Evolutionary conservation across 2,113 vertebrate genomes (phyloP).

Genomic region (Crotalus viridis): DNA sequence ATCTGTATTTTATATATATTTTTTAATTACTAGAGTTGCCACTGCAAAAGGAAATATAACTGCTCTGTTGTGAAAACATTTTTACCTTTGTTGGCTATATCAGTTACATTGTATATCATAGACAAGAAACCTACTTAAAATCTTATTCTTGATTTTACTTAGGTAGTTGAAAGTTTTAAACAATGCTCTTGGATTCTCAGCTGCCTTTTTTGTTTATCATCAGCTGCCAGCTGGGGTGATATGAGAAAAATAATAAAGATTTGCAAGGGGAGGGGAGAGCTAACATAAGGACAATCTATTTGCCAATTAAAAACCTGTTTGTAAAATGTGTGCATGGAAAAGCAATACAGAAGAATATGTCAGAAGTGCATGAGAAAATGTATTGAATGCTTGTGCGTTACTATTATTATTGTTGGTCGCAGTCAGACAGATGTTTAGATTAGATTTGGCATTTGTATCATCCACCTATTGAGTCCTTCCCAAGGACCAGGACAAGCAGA

Average conservation of each 20-base stretch:
- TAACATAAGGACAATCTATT: background rate
- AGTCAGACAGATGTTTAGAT: background rate
- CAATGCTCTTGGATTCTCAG: background rate
- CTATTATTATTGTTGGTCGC: background rate
- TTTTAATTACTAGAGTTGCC: background rate
- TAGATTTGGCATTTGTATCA: background rate
- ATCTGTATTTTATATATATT: background rate
- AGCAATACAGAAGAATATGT: background rate
- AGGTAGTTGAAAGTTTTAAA: background rate
- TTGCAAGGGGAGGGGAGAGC: background rate
- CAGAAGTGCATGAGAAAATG: background rate
- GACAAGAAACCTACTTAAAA: background rate
- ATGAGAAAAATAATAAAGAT: background rate
- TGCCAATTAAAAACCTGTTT: background rate
- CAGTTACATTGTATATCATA: background rate
- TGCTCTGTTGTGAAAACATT: background rate
- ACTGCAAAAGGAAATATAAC: background rate
- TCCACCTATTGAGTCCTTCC: background rate
- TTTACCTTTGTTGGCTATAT: background rate
- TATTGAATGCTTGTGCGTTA: background rate
- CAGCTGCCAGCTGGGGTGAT: background rate
- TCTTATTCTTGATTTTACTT: background rate
- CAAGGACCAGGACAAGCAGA: background rate
- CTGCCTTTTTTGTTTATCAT: background rate
- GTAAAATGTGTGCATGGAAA: background rate